Percentiles rank a stretch among this genome's conserved stretches.
Conservation (phyloP, 2,797 vertebrate species). For the Lepus oiostolus region DNA sequence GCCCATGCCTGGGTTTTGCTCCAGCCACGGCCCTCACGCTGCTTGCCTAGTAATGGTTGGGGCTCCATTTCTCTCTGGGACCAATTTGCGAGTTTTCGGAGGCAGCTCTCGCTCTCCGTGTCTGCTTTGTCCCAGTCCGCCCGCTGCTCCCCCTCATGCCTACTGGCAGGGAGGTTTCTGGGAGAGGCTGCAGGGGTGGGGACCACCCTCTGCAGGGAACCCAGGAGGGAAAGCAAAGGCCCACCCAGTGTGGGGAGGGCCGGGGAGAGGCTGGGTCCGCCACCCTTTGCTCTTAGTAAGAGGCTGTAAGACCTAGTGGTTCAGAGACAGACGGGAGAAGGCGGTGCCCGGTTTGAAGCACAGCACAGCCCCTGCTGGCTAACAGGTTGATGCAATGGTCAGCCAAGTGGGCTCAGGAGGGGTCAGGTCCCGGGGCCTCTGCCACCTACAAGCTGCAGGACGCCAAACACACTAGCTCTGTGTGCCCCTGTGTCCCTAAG, state of each 20-base stretch:
- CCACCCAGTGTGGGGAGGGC: neutral
- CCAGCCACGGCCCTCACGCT: conserved; percentile 54
- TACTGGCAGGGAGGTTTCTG: conserved; percentile 55
- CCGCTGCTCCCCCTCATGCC: conserved; percentile 22
- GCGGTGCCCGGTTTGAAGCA: neutral
- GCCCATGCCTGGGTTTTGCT: conserved; percentile 76
- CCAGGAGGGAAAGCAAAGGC: neutral
- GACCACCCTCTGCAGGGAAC: conserved; percentile 27
- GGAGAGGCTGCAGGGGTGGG: conserved; percentile 59
- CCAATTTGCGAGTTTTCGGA: conserved; percentile 81
- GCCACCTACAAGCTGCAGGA: neutral
- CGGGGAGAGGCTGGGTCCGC: neutral
- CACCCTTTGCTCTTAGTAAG: neutral
- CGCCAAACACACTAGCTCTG: neutral
- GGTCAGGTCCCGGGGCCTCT: neutral
- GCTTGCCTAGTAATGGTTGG: conserved; percentile 75
- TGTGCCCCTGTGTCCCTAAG: neutral
- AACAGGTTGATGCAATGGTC: neutral
- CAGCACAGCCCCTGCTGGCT: neutral
- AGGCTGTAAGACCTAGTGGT: neutral
- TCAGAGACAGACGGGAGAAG: neutral
- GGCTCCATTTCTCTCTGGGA: conserved; percentile 85
- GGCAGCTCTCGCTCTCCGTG: neutral
- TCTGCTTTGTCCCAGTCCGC: conserved; percentile 40
- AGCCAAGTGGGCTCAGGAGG: neutral